Conservation (phyloP, 2,888 invertebrate genomes). For the Pachycephus smyrnensis region DNA sequence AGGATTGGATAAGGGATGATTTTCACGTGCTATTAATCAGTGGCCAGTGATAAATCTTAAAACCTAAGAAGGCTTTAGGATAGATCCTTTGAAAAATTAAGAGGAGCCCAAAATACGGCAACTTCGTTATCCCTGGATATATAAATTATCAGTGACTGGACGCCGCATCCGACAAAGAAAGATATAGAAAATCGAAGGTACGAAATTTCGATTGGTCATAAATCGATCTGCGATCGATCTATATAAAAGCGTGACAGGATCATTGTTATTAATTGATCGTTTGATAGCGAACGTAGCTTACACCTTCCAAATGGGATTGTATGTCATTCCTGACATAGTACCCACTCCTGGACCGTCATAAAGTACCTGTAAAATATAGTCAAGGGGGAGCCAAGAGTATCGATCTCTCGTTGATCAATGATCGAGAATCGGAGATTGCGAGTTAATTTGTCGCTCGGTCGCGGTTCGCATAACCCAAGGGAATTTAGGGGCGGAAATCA, state of each 20-base stretch:
- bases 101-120: too few species aligned
- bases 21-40: neutral
- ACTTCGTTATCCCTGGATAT: too few species aligned
- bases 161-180: too few species aligned
- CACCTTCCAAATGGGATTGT: neutral
- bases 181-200: too few species aligned
- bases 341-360: neutral
- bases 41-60: too few species aligned
- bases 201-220: too few species aligned
- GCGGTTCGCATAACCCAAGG: constrained; percentile 49
- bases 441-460: constrained; percentile 58
- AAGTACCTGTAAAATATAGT: neutral
- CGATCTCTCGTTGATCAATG: neutral
- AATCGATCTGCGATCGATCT: too few species aligned
- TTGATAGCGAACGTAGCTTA: neutral
- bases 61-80: too few species aligned
- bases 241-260: too few species aligned
- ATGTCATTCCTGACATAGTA: neutral
- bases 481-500: constrained; percentile 41
- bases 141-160: too few species aligned
- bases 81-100: too few species aligned
- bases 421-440: neutral
- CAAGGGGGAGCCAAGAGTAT: neutral
- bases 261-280: too few species aligned
- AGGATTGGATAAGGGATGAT: neutral